phyloP scores from a whole-genome alignment of 2,797 vertebrate species.

The Cetoscarus ocellatus region DNA sequence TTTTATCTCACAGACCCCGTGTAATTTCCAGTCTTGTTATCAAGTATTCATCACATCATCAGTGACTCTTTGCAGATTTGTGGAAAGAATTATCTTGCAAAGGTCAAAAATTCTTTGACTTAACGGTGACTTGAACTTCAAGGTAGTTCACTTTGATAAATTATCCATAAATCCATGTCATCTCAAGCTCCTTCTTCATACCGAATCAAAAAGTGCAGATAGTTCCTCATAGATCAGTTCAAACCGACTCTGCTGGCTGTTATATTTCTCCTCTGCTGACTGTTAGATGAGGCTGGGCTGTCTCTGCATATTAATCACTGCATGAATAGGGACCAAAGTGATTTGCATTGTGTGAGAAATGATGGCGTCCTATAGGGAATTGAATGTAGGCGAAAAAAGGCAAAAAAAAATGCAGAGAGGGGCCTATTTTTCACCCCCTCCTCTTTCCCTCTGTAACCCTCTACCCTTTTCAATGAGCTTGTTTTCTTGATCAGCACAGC shows the following conservation, averaged over 20 bases:
- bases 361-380: constrained; percentile 85
- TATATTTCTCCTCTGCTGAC: constrained; percentile 67
- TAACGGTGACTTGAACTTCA: constrained; percentile 7
- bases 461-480: constrained; percentile 36
- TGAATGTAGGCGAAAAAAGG: constrained; percentile 66
- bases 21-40: too few relatives aligned
- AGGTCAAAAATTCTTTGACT: constrained; percentile 4
- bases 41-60: neutral
- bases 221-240: constrained; percentile 41
- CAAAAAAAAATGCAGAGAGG: constrained; percentile 81
- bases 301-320: constrained; percentile 94
- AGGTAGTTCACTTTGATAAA: constrained; percentile 5
- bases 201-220: constrained; percentile 33
- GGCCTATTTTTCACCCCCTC: constrained; percentile 30
- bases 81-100: neutral
- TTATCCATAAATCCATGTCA: constrained; percentile 33
- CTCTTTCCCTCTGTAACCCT: constrained; percentile 8
- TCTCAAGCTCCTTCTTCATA: constrained; percentile 19
- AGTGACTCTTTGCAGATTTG: constrained; percentile 3
- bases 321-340: constrained; percentile 89
- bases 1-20: too few relatives aligned
- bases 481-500: constrained; percentile 82
- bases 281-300: constrained; percentile 84
- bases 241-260: constrained; percentile 48
- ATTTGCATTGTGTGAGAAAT: constrained; percentile 90